Evolutionary conservation across 2,113 vertebrate species (phyloP).

Genomic region (Lagopus muta): DNA sequence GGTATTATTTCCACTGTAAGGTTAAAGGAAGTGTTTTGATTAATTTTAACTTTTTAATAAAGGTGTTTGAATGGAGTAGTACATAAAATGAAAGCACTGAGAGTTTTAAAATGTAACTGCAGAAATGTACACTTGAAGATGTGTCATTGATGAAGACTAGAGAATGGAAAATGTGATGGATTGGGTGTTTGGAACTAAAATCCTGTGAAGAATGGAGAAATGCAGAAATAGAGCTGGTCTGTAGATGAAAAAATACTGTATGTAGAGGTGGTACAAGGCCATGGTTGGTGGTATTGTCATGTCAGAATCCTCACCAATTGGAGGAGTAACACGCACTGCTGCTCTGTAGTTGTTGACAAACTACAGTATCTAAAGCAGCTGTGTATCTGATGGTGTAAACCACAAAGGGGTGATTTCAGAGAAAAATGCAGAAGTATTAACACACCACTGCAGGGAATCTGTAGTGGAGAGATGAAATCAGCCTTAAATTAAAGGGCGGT

Average conservation of each 20-base stretch:
- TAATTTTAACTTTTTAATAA: neutral
- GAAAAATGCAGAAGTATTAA: neutral
- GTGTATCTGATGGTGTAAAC: neutral
- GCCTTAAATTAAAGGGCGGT: neutral
- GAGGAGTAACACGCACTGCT: neutral
- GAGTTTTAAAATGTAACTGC: neutral
- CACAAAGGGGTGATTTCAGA: neutral
- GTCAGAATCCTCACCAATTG: neutral
- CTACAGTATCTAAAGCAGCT: neutral
- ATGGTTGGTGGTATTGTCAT: fast-evolving
- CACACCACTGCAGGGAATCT: neutral
- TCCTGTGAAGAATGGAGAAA: neutral
- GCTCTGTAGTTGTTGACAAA: neutral
- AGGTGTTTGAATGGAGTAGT: neutral
- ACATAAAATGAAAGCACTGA: neutral
- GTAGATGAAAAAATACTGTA: neutral
- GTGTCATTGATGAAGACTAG: neutral
- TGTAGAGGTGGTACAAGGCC: neutral
- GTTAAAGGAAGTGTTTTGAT: neutral
- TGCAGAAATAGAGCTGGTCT: neutral
- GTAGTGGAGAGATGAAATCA: neutral
- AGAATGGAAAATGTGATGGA: neutral
- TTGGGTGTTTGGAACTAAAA: neutral
- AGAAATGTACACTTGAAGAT: neutral
- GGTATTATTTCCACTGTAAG: neutral